phyloP scores from a whole-genome alignment of 1,140 invertebrate species.

The Drosophila albomicans region DNA sequence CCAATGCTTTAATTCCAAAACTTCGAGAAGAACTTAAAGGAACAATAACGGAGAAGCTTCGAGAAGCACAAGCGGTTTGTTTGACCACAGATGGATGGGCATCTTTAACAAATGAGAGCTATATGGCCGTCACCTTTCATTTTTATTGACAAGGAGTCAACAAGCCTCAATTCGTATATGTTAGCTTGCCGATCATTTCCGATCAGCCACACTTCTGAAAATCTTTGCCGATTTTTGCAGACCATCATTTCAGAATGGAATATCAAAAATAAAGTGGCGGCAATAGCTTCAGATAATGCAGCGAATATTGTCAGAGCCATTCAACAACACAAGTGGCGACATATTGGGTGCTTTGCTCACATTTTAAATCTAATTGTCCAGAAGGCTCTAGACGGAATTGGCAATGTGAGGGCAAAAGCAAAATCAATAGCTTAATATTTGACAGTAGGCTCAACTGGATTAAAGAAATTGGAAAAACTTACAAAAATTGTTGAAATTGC shows the following conservation, averaged over 20 bases:
- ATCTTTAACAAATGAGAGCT: background rate
- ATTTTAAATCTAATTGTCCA: conserved; percentile 18
- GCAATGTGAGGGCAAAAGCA: conserved; percentile 9
- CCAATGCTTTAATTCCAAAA: no score
- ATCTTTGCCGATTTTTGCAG: background rate
- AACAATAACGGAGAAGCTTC: no score
- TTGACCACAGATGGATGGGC: background rate
- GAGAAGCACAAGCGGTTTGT: background rate
- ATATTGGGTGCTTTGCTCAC: conserved; percentile 5
- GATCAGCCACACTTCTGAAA: background rate
- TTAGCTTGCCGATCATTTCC: background rate
- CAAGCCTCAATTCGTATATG: background rate
- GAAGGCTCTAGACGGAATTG: conserved; percentile 11
- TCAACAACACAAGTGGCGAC: background rate
- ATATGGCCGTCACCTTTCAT: background rate
- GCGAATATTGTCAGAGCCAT: background rate
- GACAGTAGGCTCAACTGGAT: background rate
- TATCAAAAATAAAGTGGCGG: background rate
- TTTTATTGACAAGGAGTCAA: background rate
- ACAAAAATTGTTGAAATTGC: conserved; percentile 5
- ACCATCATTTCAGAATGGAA: background rate
- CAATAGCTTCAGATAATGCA: background rate
- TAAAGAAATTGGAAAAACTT: background rate
- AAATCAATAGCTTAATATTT: background rate
- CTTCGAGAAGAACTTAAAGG: no score